Evolutionary conservation across 2,113 vertebrate species (phyloP), one percentile per base, ranked within the genome.

Genomic region (Hippocampus abdominalis): DNA sequence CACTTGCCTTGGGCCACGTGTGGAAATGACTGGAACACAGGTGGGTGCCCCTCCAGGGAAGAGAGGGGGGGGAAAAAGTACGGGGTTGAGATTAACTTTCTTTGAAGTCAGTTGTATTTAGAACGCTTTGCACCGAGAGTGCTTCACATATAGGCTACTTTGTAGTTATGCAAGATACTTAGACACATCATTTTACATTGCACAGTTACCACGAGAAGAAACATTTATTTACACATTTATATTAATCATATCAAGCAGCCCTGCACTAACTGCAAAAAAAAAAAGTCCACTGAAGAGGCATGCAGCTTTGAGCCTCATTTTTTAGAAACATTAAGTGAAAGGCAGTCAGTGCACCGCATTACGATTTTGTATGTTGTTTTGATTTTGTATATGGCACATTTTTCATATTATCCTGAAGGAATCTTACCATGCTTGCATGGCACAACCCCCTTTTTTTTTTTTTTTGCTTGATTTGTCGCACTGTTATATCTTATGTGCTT

Each of bases 11-110:
- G 85, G 87, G 77, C 82, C 36, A 71, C 82, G 7, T 87, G 87
- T 73, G 82, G 81, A 48, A n/a, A 87, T 64, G 42, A 83, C 16
- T 89, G 87, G 85, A 89, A 89, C 75, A 87, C 87, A 83, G 85
- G 87, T 87, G 49, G 27, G 60, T 3, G 23, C 27, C 11, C 64
- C 54, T 72, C 40, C 11, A 53, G 9, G 8, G 8, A 44, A 44
- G 6, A 25, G 18, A 4, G 3, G 0, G 48, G 48, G 18, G 20
- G 1, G 1, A 8, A 51, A 51, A 51, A 53, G 9, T 12, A 21
- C 10, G 10, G 42, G 13, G 42, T 44, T 12, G 42, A 13, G n/a
- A 1, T 54, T 10, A 12, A 4, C 53, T n/a, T 54, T 54, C 53
- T 54, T 54, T 8, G 21, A 11, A 54, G 21, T 23, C 16, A 51